Percentiles rank a stretch among this genome's conserved stretches.
Conservation (phyloP, 2,888 invertebrate genomes). For the Amphipoea lucens region DNA sequence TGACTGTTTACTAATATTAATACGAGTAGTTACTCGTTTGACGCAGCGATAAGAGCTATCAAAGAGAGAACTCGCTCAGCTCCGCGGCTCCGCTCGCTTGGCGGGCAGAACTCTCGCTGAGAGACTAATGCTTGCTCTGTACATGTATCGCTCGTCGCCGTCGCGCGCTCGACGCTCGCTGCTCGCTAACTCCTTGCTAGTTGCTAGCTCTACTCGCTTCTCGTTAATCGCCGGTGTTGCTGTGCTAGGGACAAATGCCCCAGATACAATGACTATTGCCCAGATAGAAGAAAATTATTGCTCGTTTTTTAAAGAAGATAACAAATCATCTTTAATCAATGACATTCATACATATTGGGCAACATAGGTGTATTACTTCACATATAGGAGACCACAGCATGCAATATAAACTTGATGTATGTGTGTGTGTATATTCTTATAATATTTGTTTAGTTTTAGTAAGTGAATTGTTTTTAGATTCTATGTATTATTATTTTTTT, state of each 20-base stretch:
- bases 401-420: neutral
- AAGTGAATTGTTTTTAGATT: too few species aligned
- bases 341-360: too few species aligned
- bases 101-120: neutral
- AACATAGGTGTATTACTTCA: neutral
- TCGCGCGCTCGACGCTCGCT: neutral
- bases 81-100: neutral
- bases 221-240: neutral
- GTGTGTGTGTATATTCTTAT: too few species aligned
- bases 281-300: too few species aligned
- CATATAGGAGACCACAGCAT: neutral
- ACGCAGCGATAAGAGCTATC: neutral
- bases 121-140: neutral
- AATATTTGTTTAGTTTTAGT: too few species aligned
- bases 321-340: too few species aligned
- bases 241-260: too few species aligned
- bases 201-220: neutral
- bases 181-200: neutral
- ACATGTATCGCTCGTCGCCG: neutral
- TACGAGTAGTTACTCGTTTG: neutral
- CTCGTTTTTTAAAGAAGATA: too few species aligned
- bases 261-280: too few species aligned
- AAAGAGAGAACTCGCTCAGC: neutral
- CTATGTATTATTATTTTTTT: too few species aligned
- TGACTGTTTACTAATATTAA: neutral